phyloP scores from a whole-genome alignment of 2,113 vertebrate species.

The Dicrurus megarhynchus region DNA sequence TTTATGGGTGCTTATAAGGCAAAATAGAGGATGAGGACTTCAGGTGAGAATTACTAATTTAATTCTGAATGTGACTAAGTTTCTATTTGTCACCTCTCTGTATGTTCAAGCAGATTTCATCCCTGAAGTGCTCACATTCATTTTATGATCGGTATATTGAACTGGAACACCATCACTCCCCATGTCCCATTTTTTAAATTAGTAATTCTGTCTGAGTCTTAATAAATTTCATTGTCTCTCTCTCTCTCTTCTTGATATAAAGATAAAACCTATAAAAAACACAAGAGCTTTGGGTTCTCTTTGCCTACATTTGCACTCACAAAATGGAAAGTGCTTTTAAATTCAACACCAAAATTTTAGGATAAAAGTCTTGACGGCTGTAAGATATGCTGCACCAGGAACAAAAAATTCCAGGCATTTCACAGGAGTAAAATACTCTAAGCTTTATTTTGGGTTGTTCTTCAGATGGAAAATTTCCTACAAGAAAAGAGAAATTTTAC shows the following conservation, averaged over 20 bases:
- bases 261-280: neutral
- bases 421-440: neutral
- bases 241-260: neutral
- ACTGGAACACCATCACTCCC: neutral
- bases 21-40: neutral
- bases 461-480: neutral
- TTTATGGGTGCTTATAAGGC: neutral
- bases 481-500: neutral
- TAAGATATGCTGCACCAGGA: neutral
- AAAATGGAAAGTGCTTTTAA: neutral
- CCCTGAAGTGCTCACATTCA: neutral
- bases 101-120: neutral
- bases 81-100: neutral
- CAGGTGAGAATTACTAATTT: neutral
- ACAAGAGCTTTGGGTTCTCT: neutral
- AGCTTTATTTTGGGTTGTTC: neutral
- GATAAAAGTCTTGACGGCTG: neutral
- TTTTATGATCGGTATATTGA: neutral
- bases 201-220: neutral
- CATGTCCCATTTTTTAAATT: rapidly evolving
- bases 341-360: neutral
- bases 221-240: neutral
- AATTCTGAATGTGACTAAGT: neutral
- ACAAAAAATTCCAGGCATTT: neutral
- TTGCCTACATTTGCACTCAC: neutral